A percentile compares a stretch with the other conserved stretches of the same genome.
phyloP scores from a whole-genome alignment of 1,140 invertebrate genomes.

The Lasioglossum baleicum region DNA sequence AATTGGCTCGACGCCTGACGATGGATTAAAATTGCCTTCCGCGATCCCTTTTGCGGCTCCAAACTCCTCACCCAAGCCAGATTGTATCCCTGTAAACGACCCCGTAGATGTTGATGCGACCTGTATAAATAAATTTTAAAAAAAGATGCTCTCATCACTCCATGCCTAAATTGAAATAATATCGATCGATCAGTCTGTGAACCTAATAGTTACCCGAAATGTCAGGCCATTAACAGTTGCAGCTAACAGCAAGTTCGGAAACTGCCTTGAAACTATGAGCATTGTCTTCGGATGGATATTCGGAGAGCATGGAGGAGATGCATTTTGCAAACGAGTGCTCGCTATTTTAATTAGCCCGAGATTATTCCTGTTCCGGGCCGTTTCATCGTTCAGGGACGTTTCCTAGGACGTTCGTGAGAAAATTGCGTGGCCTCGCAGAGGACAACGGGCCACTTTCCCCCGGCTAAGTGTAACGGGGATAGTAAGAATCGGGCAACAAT shows the following conservation, averaged over 20 bases:
- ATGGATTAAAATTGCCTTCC: conserved; percentile 56
- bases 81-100: conserved; percentile 38
- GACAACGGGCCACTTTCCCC: conserved; percentile 2
- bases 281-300: no score
- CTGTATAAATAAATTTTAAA: no score
- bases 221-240: no score
- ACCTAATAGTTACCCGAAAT: no score
- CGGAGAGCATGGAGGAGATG: no score
- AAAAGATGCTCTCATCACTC: no score
- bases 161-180: no score
- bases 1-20: conserved; percentile 56
- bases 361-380: background rate
- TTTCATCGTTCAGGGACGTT: background rate
- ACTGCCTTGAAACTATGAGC: no score
- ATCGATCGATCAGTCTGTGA: no score
- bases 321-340: no score
- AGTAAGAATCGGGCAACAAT: background rate
- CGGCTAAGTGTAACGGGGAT: background rate
- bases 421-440: background rate
- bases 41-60: background rate
- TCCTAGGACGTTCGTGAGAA: background rate
- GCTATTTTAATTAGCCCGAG: background rate
- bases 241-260: no score
- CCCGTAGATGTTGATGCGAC: background rate
- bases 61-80: background rate